Conservation (phyloP, 2,113 vertebrate species). For the Pithys albifrons region DNA sequence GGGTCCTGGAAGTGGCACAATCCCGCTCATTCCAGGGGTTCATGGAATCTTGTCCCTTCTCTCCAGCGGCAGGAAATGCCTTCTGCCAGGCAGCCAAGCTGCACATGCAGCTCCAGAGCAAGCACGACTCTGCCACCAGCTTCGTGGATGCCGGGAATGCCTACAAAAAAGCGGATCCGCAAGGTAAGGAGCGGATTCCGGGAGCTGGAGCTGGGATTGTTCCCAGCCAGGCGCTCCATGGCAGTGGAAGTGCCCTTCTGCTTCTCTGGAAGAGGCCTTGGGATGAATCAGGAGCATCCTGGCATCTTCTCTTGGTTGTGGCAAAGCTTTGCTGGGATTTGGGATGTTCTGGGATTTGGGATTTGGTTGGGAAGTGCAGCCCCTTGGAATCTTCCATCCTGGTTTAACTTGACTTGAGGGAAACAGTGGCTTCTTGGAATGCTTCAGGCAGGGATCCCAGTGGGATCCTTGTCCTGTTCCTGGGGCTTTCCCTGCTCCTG, state of each 20-base stretch:
- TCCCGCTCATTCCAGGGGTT: neutral
- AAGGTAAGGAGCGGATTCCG: slow-evolving; percentile 73
- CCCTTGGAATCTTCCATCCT: neutral
- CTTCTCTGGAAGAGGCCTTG: neutral
- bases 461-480: neutral
- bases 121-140: slow-evolving; percentile 93
- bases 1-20: fast-evolving
- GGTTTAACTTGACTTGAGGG: neutral
- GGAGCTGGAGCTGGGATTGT: neutral
- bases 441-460: neutral
- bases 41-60: neutral
- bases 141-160: slow-evolving; percentile 97
- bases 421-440: neutral
- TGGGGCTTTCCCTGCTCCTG: neutral
- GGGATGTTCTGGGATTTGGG: neutral
- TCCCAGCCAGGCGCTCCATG: neutral
- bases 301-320: neutral
- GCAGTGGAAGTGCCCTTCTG: neutral
- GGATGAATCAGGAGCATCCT: neutral
- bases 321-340: neutral
- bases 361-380: neutral
- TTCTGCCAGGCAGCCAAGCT: slow-evolving; percentile 95
- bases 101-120: slow-evolving; percentile 98
- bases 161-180: slow-evolving; percentile 95
- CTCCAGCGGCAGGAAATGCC: slow-evolving; percentile 88